These are phyloP conservation scores for Progne subis DNA, from an alignment of 2,113 vertebrate species.

Conservation along the genomic window DNA sequence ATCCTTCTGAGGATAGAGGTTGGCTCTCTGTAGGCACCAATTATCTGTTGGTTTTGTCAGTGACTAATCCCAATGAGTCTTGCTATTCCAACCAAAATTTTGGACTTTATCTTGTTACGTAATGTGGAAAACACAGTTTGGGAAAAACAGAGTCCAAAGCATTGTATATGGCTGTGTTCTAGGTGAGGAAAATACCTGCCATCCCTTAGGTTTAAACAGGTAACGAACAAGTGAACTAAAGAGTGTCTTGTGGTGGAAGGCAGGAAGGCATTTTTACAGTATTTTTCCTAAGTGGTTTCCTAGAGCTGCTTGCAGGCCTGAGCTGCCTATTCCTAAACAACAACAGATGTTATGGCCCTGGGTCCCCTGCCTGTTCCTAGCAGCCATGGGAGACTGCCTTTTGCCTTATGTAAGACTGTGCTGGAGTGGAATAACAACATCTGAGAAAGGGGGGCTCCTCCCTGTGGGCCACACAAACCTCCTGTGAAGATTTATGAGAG, in stretches of 20 bases:
- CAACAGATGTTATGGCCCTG: not conserved
- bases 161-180: not conserved
- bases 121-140: not conserved
- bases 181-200: not conserved
- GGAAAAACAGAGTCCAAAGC: not conserved
- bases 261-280: not conserved
- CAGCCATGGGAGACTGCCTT: not conserved
- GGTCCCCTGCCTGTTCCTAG: not conserved
- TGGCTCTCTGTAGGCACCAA: not conserved
- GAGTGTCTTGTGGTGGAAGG: accelerated
- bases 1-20: not conserved
- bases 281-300: not conserved
- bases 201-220: not conserved
- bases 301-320: not conserved
- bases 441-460: not conserved
- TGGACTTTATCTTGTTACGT: not conserved
- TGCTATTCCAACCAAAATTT: not conserved
- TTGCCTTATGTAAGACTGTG: accelerated
- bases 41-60: not conserved
- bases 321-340: not conserved
- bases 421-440: not conserved
- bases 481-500: no score
- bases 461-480: not conserved
- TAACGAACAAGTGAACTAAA: not conserved
- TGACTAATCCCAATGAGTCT: not conserved